Evolutionary conservation across 2,113 vertebrate genomes (phyloP), one percentile per base, ranked within the genome.

Genomic region (Ochotona curzoniae): DNA sequence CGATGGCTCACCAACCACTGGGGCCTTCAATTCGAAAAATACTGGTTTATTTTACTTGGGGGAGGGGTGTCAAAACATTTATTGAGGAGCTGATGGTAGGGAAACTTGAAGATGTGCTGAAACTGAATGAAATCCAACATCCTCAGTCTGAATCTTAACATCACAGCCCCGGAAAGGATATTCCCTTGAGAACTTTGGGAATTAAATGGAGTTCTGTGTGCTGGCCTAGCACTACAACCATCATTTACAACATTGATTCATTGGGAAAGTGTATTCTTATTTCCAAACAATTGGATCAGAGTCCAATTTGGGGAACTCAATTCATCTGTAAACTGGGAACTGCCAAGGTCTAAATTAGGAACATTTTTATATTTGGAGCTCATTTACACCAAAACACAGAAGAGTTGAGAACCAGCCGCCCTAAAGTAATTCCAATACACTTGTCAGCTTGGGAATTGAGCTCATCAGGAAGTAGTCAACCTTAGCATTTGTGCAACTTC

Each of bases 211-310:
- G 57, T 73, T 87, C 91, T 93, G 64, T 67, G 35, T 51, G 15
- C 71, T 88, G 73, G 26, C 15, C 66, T 83, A 83, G 64, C 35
- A 54, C 51, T 25, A 28, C 38, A 70, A n/a, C 25, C 44, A 88
- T 87, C 90, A 66, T 80, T 38, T 83, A 51, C 35, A 83, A 85
- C 64, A 83, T 35, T 67, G 57, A 57, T 71, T 91, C 66, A 23
- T 12, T 76, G 85, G 64, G 69, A 69, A 95, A 79, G 85, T 32
- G 20, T 30, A 71, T 75, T 88, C 67, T 25, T 57, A 75, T 82
- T 85, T 94, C 67, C 66, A 85, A 96, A 93, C 82, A 96, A 91
- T 64, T 85, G 83, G 66, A 78, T 94, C 86, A 89, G 82, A 95
- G 85, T 83, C 63, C 66, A 92, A 76, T 85, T 88, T 87, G 88